Conservation (phyloP, 2,888 invertebrate genomes). For the Tachina lurida region DNA sequence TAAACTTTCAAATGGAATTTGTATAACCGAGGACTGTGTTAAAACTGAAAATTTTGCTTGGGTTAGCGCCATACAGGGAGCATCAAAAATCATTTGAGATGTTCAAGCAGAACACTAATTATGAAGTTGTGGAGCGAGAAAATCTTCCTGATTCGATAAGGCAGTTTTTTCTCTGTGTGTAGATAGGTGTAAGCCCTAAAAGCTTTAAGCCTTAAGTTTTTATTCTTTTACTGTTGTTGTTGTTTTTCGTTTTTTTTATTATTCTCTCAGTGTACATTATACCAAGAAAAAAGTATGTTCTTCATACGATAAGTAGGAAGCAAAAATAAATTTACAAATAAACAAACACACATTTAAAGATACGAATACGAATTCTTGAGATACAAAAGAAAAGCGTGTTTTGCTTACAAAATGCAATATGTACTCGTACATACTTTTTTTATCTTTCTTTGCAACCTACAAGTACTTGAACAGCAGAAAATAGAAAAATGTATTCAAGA, state of each 20-base stretch:
- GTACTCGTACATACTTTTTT: background rate
- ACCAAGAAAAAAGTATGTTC: constrained; percentile 58
- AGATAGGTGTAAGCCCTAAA: background rate
- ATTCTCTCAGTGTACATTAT: constrained; percentile 31
- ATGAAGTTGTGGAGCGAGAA: no score
- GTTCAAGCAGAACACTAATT: no score
- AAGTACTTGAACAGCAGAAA: constrained; percentile 22
- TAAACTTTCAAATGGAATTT: no score
- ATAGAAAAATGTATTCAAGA: constrained; percentile 19
- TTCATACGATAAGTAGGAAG: constrained; percentile 55
- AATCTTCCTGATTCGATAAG: no score
- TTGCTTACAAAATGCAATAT: constrained; percentile 46
- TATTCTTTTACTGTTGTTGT: no score
- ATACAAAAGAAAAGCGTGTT: constrained; percentile 56
- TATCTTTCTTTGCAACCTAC: constrained; percentile 17
- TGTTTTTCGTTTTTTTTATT: background rate
- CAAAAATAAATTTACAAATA: constrained; percentile 2
- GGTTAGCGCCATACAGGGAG: accelerated
- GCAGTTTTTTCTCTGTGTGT: no score
- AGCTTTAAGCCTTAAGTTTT: background rate
- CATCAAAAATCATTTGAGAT: no score
- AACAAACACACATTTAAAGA: constrained; percentile 43
- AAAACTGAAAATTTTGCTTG: no score
- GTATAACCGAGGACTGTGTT: no score
- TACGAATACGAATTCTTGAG: constrained; percentile 54